These are phyloP conservation scores for Falco biarmicus DNA, from an alignment of 2,797 vertebrate genomes.

Conservation along the genomic window DNA sequence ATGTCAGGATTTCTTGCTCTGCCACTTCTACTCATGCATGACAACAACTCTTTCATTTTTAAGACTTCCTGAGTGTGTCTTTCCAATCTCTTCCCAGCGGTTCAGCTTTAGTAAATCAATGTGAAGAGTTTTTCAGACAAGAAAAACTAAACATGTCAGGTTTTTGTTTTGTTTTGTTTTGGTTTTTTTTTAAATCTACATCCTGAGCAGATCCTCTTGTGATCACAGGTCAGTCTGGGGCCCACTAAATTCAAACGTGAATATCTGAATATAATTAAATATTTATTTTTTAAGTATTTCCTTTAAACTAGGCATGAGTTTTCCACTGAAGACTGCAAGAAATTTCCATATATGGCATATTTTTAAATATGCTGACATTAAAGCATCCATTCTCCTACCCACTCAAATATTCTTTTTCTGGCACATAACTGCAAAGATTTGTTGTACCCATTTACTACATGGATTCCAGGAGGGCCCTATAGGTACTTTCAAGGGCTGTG, in stretches of 20 bases:
- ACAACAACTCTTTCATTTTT: neutral
- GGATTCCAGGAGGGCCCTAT: neutral
- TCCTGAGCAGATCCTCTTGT: neutral
- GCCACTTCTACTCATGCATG: neutral
- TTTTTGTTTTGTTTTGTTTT: no score
- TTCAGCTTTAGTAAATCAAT: neutral
- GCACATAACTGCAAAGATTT: neutral
- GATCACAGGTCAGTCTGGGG: neutral
- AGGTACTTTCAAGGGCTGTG: neutral
- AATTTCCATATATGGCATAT: neutral
- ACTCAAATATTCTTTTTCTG: neutral
- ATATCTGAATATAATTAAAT: neutral
- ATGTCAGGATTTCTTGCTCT: neutral
- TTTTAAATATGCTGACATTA: neutral
- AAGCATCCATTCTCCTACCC: neutral
- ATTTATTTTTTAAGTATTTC: neutral
- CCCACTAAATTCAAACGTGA: neutral
- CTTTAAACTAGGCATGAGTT: neutral
- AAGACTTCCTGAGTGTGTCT: neutral
- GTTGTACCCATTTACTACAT: neutral
- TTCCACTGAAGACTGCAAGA: neutral
- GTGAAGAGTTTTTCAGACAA: neutral
- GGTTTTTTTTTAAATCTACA: neutral
- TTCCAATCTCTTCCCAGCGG: neutral
- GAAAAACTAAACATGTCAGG: neutral